Evolutionary conservation across 2,113 vertebrate species (phyloP), one percentile per base, ranked within the genome.

Genomic region (Holacanthus passer): DNA sequence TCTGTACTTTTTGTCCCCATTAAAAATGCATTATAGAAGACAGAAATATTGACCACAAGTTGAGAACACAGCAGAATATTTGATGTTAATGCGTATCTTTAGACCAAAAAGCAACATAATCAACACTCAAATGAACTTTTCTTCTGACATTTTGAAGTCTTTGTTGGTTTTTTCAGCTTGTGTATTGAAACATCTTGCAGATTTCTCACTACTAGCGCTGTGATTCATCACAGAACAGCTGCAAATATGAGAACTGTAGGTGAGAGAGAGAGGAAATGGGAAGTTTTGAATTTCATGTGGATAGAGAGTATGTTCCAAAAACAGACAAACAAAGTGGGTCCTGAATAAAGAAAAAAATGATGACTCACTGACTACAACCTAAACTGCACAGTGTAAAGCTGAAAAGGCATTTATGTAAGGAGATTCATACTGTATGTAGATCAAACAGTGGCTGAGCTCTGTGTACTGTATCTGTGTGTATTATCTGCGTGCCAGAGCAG

Each of bases 221-320:
- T 0, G 0, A n/a, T 73, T 73, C 22, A 65, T 17, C 3, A 39
- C 29, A 1, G 48, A 24, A 22, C 48, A 73, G 24, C 50, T 65
- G 47, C 29, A 63, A 47, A 63, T 66, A 14, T 20, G 39, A 74
- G 29, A 73, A 66, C 8, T 55, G 43, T 10, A 47, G 16, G 7
- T n/a, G 11, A 64, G 22, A 47, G 35, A 47, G 35, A 47, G 17
- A 52, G 16, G 8, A 22, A 48, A 73, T 4, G 14, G n/a, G 20
- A 52, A 53, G 64, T 39, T 43, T 70, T 52, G 14, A 32, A 53
- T 65, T 31, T 62, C 45, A 2, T 0, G 22, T 32, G 12, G 4
- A 52, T 69, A 8, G 9, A 68, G 55, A 27, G 20, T 22, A 32
- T 70, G 66, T 53, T 67, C 47, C 32, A 53, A 41, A 43, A 55